phyloP scores from a whole-genome alignment of 1,140 invertebrate genomes.

The Grapholita molesta region DNA sequence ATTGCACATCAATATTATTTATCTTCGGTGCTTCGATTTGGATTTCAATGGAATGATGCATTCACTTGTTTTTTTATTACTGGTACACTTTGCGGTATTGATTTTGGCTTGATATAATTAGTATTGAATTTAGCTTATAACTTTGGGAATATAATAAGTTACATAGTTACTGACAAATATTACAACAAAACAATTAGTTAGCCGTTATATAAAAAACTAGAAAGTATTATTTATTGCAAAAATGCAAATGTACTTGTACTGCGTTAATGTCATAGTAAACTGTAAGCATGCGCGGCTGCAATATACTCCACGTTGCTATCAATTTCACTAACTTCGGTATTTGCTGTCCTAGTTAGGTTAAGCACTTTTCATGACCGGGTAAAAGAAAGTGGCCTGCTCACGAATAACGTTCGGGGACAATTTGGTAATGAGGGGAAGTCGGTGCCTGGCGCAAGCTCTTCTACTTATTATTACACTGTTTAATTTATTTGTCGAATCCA shows the following conservation, averaged over 20 bases:
- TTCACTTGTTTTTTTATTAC: too few species aligned
- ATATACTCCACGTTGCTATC: neutral
- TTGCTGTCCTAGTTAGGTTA: slow-evolving; percentile 29
- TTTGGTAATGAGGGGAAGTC: slow-evolving; percentile 64
- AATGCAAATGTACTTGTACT: neutral
- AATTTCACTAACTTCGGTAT: slow-evolving; percentile 2
- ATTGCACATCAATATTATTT: neutral
- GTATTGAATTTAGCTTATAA: too few species aligned
- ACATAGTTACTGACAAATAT: too few species aligned
- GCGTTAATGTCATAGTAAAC: too few species aligned
- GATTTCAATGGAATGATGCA: too few species aligned
- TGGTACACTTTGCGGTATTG: too few species aligned
- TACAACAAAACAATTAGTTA: too few species aligned
- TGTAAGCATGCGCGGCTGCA: neutral
- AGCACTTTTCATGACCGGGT: slow-evolving; percentile 28
- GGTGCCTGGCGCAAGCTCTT: slow-evolving; percentile 58
- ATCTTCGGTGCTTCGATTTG: too few species aligned
- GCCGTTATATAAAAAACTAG: neutral
- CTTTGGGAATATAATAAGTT: too few species aligned
- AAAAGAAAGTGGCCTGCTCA: slow-evolving; percentile 47
- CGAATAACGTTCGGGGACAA: slow-evolving; percentile 57
- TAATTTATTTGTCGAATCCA: slow-evolving; percentile 67
- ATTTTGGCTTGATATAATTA: too few species aligned
- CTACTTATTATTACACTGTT: slow-evolving; percentile 62
- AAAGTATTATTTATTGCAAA: too few species aligned